Evolutionary conservation across 2,113 vertebrate species (phyloP).

Genomic region (Prolemur simus): DNA sequence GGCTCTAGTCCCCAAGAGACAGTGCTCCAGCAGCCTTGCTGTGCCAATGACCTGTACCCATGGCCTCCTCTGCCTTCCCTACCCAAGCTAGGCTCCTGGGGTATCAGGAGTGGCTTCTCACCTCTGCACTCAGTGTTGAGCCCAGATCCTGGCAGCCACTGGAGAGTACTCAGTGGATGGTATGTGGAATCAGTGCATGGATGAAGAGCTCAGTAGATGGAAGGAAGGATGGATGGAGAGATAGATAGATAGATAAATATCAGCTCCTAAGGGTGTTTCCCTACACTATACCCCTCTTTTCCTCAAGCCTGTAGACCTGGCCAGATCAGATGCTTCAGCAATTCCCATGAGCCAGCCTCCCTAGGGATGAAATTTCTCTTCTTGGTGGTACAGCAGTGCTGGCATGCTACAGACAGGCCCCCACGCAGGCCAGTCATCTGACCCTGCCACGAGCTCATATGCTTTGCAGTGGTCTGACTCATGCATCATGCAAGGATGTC

Average conservation of each 20-base stretch:
- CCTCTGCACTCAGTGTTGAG: neutral
- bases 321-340: neutral
- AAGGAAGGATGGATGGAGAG: neutral
- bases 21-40: neutral
- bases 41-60: too few relatives aligned
- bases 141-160: neutral
- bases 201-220: neutral
- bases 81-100: neutral
- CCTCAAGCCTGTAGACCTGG: neutral
- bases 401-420: neutral
- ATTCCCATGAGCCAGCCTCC: neutral
- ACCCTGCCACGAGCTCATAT: neutral
- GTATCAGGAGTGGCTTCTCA: neutral
- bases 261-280: neutral
- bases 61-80: neutral
- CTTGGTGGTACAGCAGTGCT: neutral
- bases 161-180: neutral
- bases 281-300: neutral
- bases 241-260: neutral
- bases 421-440: neutral
- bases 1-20: neutral
- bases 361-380: neutral
- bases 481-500: neutral
- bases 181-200: neutral
- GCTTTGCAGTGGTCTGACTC: neutral